Percentiles rank a stretch among this genome's conserved stretches.
These are phyloP conservation scores for Spinibarbus caldwelli DNA, from an alignment of 2,797 vertebrate species.

Conservation along the genomic window DNA sequence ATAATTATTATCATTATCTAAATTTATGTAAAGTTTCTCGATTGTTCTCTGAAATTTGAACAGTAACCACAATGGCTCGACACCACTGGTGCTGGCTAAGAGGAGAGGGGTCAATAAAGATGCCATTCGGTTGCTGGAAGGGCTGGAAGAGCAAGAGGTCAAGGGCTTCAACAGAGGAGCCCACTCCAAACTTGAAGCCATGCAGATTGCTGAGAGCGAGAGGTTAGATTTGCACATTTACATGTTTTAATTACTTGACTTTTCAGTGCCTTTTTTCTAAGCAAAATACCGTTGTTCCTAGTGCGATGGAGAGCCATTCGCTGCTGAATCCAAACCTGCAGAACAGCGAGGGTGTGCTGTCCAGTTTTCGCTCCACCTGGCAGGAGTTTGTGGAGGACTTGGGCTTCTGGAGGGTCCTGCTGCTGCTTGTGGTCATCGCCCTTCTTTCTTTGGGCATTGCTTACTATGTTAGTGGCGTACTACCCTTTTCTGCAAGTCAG, in stretches of 20 bases:
- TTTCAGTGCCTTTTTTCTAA: not conserved
- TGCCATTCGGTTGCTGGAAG: constrained; percentile 95
- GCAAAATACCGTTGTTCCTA: constrained; percentile 60
- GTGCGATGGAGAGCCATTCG: constrained; percentile 98
- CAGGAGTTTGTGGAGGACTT: constrained; percentile 98
- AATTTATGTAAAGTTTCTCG: not conserved
- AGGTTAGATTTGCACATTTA: constrained; percentile 77
- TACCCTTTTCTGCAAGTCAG: constrained; percentile 94
- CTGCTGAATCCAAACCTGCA: constrained; percentile 95
- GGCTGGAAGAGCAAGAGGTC: constrained; percentile 97
- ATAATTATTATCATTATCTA: not conserved
- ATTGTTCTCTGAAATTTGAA: constrained; percentile 25
- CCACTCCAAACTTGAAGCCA: constrained; percentile 96
- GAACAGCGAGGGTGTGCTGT: constrained; percentile 94
- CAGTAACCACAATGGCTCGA: constrained; percentile 98
- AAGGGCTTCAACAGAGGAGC: constrained; percentile 97
- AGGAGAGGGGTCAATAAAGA: constrained; percentile 97
- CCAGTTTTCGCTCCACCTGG: constrained; percentile 96
- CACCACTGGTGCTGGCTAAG: constrained; percentile 95
- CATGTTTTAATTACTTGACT: not conserved
- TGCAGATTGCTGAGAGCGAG: constrained; percentile 98
- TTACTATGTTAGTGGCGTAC: constrained; percentile 96
- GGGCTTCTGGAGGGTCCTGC: constrained; percentile 96
- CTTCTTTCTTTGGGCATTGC: constrained; percentile 95
- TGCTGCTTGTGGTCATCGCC: constrained; percentile 93